A percentile compares a stretch with the other conserved stretches of the same genome.
phyloP scores from a whole-genome alignment of 2,797 vertebrate species.

The Calcarius lapponicus region DNA sequence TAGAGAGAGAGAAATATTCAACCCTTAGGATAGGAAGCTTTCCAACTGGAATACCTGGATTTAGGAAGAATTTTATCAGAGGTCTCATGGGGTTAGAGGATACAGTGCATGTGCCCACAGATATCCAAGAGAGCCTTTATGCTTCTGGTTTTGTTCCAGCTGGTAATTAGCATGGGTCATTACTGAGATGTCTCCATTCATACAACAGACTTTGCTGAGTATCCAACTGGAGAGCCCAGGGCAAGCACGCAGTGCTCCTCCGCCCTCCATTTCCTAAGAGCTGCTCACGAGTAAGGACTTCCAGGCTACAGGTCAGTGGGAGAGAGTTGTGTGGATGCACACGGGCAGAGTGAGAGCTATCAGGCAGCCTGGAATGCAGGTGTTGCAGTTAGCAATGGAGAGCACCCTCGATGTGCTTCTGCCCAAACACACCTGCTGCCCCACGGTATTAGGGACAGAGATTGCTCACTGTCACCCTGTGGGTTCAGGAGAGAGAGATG shows the following conservation, averaged over 20 bases:
- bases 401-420: not conserved
- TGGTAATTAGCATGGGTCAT: not conserved
- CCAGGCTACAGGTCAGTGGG: not conserved
- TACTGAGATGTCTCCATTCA: not conserved
- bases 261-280: not conserved
- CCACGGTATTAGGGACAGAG: not conserved
- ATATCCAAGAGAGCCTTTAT: not conserved
- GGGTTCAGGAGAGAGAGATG: not conserved
- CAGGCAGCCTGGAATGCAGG: not conserved
- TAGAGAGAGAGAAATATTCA: not conserved
- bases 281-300: not conserved
- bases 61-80: not conserved
- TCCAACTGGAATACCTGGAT: not conserved
- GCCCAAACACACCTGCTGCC: not conserved
- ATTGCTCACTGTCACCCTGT: not conserved
- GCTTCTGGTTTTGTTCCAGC: not conserved
- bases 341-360: fast-evolving
- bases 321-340: not conserved
- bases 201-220: not conserved
- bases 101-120: not conserved
- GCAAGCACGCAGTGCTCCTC: fast-evolving
- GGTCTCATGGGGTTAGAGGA: not conserved
- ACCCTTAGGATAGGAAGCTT: not conserved
- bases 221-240: not conserved
- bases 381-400: not conserved